A percentile compares a stretch with the other conserved stretches of the same genome.
These are phyloP conservation scores for Drosophila prosaltans DNA, from an alignment of 1,140 invertebrate species.

Conservation along the genomic window DNA sequence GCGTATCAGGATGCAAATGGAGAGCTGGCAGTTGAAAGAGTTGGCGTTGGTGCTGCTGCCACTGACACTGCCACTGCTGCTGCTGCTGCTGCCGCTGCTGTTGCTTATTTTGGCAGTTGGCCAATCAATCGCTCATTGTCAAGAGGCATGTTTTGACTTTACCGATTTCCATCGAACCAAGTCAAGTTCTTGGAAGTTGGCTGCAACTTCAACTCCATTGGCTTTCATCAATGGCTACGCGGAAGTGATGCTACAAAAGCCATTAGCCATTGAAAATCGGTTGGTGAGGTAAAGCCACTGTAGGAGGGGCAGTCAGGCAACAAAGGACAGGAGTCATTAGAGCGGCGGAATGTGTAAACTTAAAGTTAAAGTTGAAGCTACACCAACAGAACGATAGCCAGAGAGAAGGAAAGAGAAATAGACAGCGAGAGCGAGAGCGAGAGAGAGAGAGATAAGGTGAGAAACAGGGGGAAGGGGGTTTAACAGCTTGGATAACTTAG, in stretches of 20 bases:
- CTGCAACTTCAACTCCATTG: slow-evolving; percentile 14
- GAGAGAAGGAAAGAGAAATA: not conserved
- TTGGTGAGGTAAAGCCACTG: not conserved
- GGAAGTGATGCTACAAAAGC: slow-evolving; percentile 74
- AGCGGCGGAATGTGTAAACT: slow-evolving; percentile 64
- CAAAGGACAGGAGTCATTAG: slow-evolving; percentile 81
- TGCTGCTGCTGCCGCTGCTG: not conserved
- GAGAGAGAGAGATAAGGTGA: not conserved
- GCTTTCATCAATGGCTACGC: slow-evolving; percentile 45
- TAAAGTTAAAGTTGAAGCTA: slow-evolving; percentile 4
- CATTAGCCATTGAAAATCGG: slow-evolving; percentile 53
- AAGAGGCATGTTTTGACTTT: slow-evolving; percentile 20
- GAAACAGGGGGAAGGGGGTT: no score
- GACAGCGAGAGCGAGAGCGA: not conserved
- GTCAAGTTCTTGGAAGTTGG: slow-evolving; percentile 18
- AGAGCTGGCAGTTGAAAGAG: not conserved
- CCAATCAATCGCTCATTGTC: slow-evolving; percentile 58
- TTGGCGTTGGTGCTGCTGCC: not conserved
- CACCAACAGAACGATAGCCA: not conserved
- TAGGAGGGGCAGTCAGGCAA: slow-evolving; percentile 36
- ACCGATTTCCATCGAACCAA: slow-evolving; percentile 20
- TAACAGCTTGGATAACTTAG: not conserved
- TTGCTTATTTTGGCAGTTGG: slow-evolving; percentile 46
- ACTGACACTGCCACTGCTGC: not conserved
- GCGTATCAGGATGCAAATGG: slow-evolving; percentile 34